Base-by-base conservation (phyloP, 2,113 vertebrate species). In the Pseudonaja textilis region DNA sequence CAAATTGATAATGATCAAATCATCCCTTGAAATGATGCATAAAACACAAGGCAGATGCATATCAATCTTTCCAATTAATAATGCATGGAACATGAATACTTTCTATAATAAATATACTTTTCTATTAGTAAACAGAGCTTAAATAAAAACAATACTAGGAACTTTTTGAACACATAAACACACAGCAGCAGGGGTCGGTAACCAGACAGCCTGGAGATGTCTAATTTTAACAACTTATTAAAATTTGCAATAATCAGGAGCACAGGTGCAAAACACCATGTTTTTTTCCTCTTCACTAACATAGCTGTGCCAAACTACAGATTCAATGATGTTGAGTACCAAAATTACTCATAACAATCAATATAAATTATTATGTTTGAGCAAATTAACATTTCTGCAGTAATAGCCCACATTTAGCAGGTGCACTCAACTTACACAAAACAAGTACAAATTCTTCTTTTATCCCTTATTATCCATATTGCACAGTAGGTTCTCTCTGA, bases 351-450 rank as follows among this genome's bases (percentile, higher is more conserved):
- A 69, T 4, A 95, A 92, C 55, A 97, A 92, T 42, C 93, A 92
- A 91, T 92, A 89, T 23, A 54, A 93, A 93, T 95, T 94, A 94
- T 93, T 95, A 47, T 91, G 69, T 92, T 95, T 90, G 20, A 91
- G 34, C 87, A 93, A 94, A 91, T 91, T 94, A 94, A 92, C 93
- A 90, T 47, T 95, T 91, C 47, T 92, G 10, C 91, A 85, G 81
- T 89, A 55, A 94, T 91, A 93, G 88, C n/a, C 25, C 90, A 57
- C 34, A 56, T 95, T n/a, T 89, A 95, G 42, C 89, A 89, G 93
- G 87, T 96, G 95, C 95, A 95, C 90, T 1, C 6, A 94, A 69
- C 42, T 93, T 0, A 81, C 23, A 74, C 86, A 93, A 93, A 95
- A 87, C 3, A 92, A 89, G 91, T 22, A 92, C 52, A 94, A 87